Percentiles rank a stretch among this genome's conserved stretches.
These are phyloP conservation scores for Felis catus DNA, from an alignment of 2,113 vertebrate genomes.

Conservation along the genomic window DNA sequence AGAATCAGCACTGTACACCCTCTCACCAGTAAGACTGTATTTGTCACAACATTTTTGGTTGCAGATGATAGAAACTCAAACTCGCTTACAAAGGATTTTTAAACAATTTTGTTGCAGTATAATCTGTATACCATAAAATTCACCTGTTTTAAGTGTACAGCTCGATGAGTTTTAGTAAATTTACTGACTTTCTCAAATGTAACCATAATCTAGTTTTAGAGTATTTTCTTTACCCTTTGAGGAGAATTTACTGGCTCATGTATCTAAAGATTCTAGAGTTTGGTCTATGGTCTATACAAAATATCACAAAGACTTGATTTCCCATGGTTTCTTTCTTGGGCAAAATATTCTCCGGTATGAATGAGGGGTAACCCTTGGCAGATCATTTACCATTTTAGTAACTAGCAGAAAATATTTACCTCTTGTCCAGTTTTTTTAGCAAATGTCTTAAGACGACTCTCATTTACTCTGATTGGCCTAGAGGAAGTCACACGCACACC, in stretches of 20 bases:
- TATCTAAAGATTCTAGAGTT: neutral
- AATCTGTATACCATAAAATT: neutral
- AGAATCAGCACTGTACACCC: neutral
- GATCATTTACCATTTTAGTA: neutral
- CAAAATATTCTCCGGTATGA: neutral
- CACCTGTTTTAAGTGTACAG: neutral
- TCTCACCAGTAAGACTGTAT: neutral
- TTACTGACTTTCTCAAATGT: neutral
- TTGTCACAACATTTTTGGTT: neutral
- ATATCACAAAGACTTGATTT: neutral
- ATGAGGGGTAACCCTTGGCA: neutral
- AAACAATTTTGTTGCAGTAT: neutral
- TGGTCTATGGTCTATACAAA: neutral
- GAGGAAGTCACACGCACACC: neutral
- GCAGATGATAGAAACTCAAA: neutral
- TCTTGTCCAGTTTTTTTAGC: neutral
- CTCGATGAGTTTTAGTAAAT: neutral
- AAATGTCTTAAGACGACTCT: neutral
- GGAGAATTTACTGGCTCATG: neutral
- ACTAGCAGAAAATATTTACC: neutral
- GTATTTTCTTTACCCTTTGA: neutral
- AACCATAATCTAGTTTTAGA: neutral
- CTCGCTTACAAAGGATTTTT: neutral
- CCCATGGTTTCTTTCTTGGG: neutral
- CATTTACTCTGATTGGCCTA: neutral